Evolutionary conservation across 1,140 invertebrate species (phyloP).

Genomic region (Atta cephalotes): DNA sequence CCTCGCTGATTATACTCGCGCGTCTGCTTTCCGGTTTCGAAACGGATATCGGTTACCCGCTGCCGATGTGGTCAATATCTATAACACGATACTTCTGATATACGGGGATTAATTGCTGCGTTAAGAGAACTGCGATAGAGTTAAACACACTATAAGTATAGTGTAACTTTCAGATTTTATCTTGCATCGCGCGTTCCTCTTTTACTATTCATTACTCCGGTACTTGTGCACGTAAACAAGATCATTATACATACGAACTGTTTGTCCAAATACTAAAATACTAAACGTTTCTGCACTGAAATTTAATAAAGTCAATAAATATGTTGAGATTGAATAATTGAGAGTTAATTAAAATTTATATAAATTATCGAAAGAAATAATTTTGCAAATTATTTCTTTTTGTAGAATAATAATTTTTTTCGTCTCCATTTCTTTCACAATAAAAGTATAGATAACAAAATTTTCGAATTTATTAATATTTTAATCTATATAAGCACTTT

Average conservation of each 20-base stretch:
- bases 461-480: neutral
- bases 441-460: neutral
- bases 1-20: conserved; percentile 29
- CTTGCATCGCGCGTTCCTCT: conserved; percentile 2
- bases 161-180: conserved; percentile 32
- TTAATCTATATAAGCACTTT: neutral
- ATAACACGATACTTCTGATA: conserved; percentile 40
- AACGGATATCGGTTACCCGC: conserved; percentile 30
- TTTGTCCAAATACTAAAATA: neutral
- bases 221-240: conserved; percentile 16
- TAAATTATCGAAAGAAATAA: neutral
- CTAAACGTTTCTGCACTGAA: neutral
- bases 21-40: conserved; percentile 42
- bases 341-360: neutral
- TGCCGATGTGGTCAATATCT: conserved; percentile 23
- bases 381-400: neutral
- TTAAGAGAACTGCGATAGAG: conserved; percentile 41
- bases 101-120: conserved; percentile 44
- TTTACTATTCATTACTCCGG: conserved; percentile 12
- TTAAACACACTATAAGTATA: conserved; percentile 43
- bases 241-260: neutral
- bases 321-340: neutral
- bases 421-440: neutral
- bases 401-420: neutral
- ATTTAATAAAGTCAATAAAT: neutral